Evolutionary conservation across 2,888 invertebrate species (phyloP), one percentile per base, ranked within the genome.

Genomic region (Dicyrtomina minuta): DNA sequence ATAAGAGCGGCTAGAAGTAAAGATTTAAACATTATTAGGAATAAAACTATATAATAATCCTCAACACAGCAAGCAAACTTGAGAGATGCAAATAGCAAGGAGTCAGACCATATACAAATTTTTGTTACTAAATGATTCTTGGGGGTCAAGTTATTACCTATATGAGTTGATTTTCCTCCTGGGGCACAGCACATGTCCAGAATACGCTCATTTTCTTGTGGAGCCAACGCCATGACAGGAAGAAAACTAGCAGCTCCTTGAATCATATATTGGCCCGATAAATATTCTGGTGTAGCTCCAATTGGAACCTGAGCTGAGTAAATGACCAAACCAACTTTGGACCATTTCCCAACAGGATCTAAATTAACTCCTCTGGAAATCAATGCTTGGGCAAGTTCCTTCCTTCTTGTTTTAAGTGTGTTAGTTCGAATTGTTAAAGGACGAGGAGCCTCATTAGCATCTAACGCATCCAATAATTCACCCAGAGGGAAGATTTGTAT

Each of bases 171-270:
- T 84, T 99, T 99, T 10, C 99, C 99, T 58, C 99, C 99, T 0
- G 99, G 99, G 0, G 99, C 99, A 0, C 97, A 89, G 81, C 96
- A 93, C 95, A 99, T 92, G 81, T 99, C 99, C 41, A 99, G 84
- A 75, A 98, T 88, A 75, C 89, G 86, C 83, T 98, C 97, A 80
- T 93, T 91, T 84, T 95, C 96, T 84, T 96, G 94, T 0, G 99
- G 98, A 0, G 94, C 96, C 66, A 99, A 84, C 0, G 99, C 93
- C 93, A 99, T 96, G 0, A 99, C 98, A 0, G 99, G 98, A 66
- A 99, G 83, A 80, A 96, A 89, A 84, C 97, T 98, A 1, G 96
- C 95, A 15, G 96, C 97, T 10, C 97, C 97, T 80, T 83, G 79
- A 68, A 98, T 86, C 81, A 97, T 93, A 80, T 99, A 99, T 82